Conservation (phyloP, 2,888 invertebrate species). For the Aradus depressus region DNA sequence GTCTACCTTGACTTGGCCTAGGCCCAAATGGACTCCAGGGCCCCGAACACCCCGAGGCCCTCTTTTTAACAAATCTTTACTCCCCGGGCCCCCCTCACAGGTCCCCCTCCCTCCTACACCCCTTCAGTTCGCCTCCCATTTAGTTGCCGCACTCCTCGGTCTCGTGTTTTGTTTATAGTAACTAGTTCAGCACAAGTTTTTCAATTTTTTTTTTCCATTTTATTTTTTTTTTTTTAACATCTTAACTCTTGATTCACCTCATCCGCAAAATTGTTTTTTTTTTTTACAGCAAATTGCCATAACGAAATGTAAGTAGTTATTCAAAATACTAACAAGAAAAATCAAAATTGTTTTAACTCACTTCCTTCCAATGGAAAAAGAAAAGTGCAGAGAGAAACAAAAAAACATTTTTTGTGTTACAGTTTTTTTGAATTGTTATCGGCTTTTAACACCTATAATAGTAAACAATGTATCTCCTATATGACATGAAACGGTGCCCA, state of each 20-base stretch:
- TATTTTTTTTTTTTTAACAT: conserved; percentile 30
- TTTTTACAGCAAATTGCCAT: conserved; percentile 24
- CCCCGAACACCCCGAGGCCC: too few relatives aligned
- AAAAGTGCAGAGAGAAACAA: too few relatives aligned
- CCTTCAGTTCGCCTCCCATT: conserved; percentile 38
- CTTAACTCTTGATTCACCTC: conserved; percentile 26
- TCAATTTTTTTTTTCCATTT: conserved; percentile 33
- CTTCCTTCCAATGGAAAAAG: too few relatives aligned
- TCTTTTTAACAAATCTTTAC: conserved; percentile 20
- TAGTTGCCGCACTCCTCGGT: conserved; percentile 52
- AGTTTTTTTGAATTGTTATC: background rate
- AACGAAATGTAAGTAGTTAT: conserved; percentile 23
- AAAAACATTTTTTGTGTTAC: background rate
- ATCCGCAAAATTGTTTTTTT: conserved; percentile 26
- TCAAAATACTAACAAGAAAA: too few relatives aligned
- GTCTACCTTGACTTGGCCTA: too few relatives aligned
- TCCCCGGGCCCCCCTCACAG: conserved; percentile 16
- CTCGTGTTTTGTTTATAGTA: conserved; percentile 51
- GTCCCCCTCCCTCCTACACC: conserved; percentile 20
- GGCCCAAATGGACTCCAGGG: too few relatives aligned
- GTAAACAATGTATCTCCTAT: too few relatives aligned
- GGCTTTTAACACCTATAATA: too few relatives aligned
- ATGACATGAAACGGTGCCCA: too few relatives aligned
- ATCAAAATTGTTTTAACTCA: too few relatives aligned
- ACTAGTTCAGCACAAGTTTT: conserved; percentile 37